Percentiles rank a stretch among this genome's conserved stretches.
These are phyloP conservation scores for Lissonota sp. DNA, from an alignment of 2,888 invertebrate genomes.

Conservation along the genomic window DNA sequence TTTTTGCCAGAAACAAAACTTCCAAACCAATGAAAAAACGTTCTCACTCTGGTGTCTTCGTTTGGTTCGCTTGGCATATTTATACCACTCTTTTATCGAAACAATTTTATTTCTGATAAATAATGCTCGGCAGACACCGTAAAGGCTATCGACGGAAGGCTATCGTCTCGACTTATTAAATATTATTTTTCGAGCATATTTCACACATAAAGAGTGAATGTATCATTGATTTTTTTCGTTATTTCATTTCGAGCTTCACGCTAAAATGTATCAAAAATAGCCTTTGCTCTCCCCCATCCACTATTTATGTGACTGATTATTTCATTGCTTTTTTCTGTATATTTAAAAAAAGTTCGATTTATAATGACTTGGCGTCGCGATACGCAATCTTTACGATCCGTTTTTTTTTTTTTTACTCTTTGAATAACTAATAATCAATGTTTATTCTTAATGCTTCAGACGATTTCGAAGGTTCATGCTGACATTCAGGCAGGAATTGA, in stretches of 20 bases:
- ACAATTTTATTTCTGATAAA: neutral
- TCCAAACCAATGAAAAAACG: conserved; percentile 14
- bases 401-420: conserved; percentile 24
- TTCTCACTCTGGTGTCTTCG: conserved; percentile 20
- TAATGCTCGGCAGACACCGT: neutral
- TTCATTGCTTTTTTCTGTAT: no score
- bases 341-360: no score
- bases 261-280: no score
- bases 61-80: conserved; percentile 28
- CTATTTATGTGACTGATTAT: no score
- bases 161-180: conserved; percentile 17
- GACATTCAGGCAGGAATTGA: conserved; percentile 83
- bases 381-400: neutral
- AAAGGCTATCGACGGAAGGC: conserved; percentile 36
- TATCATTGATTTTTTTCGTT: neutral
- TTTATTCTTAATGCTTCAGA: conserved; percentile 76
- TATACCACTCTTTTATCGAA: conserved; percentile 40
- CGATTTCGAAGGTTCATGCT: conserved; percentile 85
- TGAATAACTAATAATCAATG: neutral
- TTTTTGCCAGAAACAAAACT: neutral
- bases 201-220: no score
- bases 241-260: neutral
- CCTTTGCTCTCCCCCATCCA: no score
- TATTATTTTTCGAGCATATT: no score
- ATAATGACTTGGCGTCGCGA: neutral